Conservation (phyloP, 2,797 vertebrate species). For the Decapterus maruadsi region DNA sequence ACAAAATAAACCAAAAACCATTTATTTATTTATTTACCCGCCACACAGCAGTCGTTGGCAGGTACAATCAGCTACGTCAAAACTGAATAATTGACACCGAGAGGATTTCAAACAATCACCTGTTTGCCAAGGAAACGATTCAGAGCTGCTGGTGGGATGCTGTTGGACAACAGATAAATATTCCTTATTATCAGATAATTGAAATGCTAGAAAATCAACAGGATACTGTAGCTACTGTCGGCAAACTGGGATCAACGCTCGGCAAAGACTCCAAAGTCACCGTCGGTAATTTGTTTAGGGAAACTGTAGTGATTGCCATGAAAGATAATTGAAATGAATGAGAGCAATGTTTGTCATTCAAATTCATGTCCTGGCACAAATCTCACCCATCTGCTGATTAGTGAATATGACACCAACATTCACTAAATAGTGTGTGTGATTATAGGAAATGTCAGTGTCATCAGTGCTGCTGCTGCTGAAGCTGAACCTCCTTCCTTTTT, state of each 20-base stretch:
- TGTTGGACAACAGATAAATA: conserved; percentile 9
- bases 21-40: conserved; percentile 57
- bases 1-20: conserved; percentile 3
- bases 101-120: conserved; percentile 58
- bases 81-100: conserved; percentile 68
- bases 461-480: background rate
- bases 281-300: conserved; percentile 10
- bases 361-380: conserved; percentile 7
- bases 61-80: conserved; percentile 58
- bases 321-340: conserved; percentile 33
- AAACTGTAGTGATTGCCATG: conserved; percentile 13
- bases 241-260: conserved; percentile 16
- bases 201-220: conserved; percentile 25
- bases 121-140: conserved; percentile 50
- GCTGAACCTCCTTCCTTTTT: background rate
- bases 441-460: conserved; percentile 18
- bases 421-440: conserved; percentile 11
- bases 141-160: background rate
- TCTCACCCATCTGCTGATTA: conserved; percentile 27
- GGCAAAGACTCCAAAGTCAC: conserved; percentile 14
- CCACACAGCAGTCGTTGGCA: conserved; percentile 38
- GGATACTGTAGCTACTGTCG: background rate
- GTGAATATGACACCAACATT: conserved; percentile 3
- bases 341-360: conserved; percentile 30
- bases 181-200: conserved; percentile 12